phyloP scores from a whole-genome alignment of 2,888 invertebrate species.

The Taphrorychus bicolor region DNA sequence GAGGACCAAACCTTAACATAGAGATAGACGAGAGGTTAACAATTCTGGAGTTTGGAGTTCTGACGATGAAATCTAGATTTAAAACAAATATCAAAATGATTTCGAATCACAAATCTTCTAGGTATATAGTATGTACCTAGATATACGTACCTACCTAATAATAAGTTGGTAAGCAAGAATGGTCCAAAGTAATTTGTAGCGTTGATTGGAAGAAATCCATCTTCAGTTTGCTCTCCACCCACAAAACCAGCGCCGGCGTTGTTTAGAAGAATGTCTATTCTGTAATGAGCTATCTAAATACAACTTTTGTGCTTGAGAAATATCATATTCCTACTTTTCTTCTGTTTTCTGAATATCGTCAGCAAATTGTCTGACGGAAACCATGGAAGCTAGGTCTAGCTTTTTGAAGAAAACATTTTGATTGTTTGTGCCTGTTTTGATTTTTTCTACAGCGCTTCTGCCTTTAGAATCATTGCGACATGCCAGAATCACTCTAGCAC shows the following conservation, averaged over 20 bases:
- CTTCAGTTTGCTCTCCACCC: constrained; percentile 60
- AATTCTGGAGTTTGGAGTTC: constrained; percentile 26
- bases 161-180: constrained; percentile 72
- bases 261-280: constrained; percentile 69
- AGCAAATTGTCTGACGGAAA: constrained; percentile 67
- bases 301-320: neutral
- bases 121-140: neutral
- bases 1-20: neutral
- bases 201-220: constrained; percentile 69
- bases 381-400: constrained; percentile 63
- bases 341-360: constrained; percentile 63
- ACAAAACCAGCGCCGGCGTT: constrained; percentile 64
- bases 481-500: constrained; percentile 64
- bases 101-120: neutral
- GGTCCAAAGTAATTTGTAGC: constrained; percentile 76
- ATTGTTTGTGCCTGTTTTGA: constrained; percentile 53
- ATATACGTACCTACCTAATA: constrained; percentile 61
- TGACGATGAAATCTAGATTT: constrained; percentile 21
- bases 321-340: constrained; percentile 49
- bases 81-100: neutral
- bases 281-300: neutral
- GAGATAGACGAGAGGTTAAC: constrained; percentile 26
- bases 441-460: constrained; percentile 48
- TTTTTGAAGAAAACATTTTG: constrained; percentile 67
- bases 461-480: constrained; percentile 57